Evolutionary conservation across 2,888 invertebrate genomes (phyloP).

Genomic region (Pristionchus entomophagus): DNA sequence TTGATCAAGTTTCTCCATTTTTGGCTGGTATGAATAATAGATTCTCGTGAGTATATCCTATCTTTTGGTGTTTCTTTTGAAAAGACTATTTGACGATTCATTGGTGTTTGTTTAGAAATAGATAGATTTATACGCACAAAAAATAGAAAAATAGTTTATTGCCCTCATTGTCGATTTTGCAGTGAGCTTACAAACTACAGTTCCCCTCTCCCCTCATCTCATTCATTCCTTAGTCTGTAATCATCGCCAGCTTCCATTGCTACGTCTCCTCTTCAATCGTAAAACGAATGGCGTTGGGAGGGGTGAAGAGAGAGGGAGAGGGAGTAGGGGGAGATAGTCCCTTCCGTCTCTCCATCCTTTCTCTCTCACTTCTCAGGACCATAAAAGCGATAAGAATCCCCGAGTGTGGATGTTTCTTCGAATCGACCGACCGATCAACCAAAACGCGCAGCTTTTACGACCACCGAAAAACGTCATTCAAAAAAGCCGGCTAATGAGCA

Average conservation of each 20-base stretch:
- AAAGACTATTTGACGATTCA: too few relatives aligned
- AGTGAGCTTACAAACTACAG: background rate
- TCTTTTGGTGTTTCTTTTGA: too few relatives aligned
- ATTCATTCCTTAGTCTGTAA: slow-evolving; percentile 22
- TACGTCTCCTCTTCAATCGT: background rate
- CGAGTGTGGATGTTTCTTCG: slow-evolving; percentile 25
- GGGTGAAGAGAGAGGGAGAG: too few relatives aligned
- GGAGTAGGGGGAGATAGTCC: slow-evolving; percentile 17
- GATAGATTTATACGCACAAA: too few relatives aligned
- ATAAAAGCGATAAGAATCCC: slow-evolving; percentile 41
- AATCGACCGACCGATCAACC: slow-evolving; percentile 34
- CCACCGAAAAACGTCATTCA: slow-evolving; percentile 13
- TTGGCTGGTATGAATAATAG: too few relatives aligned
- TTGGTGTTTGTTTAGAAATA: too few relatives aligned
- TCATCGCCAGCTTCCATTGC: slow-evolving; percentile 18
- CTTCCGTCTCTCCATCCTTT: background rate
- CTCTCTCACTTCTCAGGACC: slow-evolving; percentile 29
- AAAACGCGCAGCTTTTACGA: slow-evolving; percentile 20
- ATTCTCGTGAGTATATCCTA: too few relatives aligned
- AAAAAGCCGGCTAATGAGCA: background rate
- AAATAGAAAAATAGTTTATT: too few relatives aligned
- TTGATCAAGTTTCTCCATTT: too few relatives aligned
- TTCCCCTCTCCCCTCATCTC: background rate
- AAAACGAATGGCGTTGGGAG: slow-evolving; percentile 10
- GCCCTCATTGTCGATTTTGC: too few relatives aligned